Evolutionary conservation across 2,888 invertebrate species (phyloP), one percentile per base, ranked within the genome.

Genomic region (Nephrotoma flavescens): DNA sequence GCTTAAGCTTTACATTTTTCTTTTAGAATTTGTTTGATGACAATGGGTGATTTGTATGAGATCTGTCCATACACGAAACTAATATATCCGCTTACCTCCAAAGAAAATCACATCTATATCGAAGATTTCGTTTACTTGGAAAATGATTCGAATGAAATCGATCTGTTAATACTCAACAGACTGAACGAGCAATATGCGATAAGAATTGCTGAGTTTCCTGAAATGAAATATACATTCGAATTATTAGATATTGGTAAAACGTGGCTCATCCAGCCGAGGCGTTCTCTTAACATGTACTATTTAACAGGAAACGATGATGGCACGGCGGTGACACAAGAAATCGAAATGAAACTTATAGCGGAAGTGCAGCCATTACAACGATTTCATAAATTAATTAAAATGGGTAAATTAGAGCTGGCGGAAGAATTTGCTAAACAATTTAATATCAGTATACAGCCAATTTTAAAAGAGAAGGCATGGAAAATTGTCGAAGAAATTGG

Each of bases 291-390:
- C 88, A 88, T 92, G 12, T 92, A 91, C 87, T 92, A 91, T 87
- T 87, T 92, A 84, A 89, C 89, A 3, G 89, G 90, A 0, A 87
- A 89, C 15, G 44, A 87, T 0, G 89, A 89, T 86, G 86, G 86
- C 0, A 86, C 88, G 2, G 88, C 88, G 41, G 86, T 90, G 4
- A 90, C 91, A 0, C 89, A 90, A 15, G 89, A 89, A 87, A 90
- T 92, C 87, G 90, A 91, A 89, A 90, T 92, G 90, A 90, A 90
- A 88, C 88, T 90, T 42, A 90, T 92, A 0, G 90, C 90, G 0
- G 92, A 92, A 89, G 91, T 91, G 0, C 90, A 91, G 88, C 92
- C 92, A 0, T 89, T 89, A 84, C 90, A 92, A 88, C 90, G 92
- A 4, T 89, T 91, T 6, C 90, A 90, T 45, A 92, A 91, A 88